Conservation (phyloP, 1,140 invertebrate genomes). For the Neotoxoptera formosana region DNA sequence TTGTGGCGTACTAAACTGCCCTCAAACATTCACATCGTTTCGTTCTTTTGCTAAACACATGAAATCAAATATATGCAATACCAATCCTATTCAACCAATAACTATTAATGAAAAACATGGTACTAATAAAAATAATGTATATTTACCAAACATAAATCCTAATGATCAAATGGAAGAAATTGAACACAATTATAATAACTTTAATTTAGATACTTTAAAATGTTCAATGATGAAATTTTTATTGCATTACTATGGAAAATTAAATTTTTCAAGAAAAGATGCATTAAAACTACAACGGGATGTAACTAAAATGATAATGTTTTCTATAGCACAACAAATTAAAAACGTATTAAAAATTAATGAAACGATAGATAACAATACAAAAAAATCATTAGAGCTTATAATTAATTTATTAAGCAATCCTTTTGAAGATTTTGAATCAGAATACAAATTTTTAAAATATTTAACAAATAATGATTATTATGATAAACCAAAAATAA, state of each 20-base stretch:
- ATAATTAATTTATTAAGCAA: conserved; percentile 20
- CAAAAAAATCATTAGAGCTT: neutral
- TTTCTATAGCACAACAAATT: neutral
- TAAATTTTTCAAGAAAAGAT: conserved; percentile 9
- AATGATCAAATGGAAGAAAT: neutral
- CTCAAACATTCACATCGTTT: neutral
- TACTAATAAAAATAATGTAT: neutral
- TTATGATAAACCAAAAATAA: conserved; percentile 9
- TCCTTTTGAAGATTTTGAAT: conserved; percentile 1
- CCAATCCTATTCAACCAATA: neutral
- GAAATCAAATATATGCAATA: conserved; percentile 16
- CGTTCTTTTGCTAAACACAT: conserved; percentile 10
- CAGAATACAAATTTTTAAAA: conserved; percentile 22
- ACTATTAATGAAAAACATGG: neutral
- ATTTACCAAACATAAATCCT: neutral
- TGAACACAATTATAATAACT: neutral
- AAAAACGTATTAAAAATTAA: neutral
- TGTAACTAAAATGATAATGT: neutral
- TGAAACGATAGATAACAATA: neutral
- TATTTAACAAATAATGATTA: conserved; percentile 2
- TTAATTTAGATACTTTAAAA: conserved; percentile 3
- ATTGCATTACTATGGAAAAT: conserved; percentile 23
- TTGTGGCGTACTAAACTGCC: neutral
- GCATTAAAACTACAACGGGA: neutral
- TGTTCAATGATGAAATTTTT: neutral